phyloP scores from a whole-genome alignment of 2,113 vertebrate species.

The Pteropus alecto region DNA sequence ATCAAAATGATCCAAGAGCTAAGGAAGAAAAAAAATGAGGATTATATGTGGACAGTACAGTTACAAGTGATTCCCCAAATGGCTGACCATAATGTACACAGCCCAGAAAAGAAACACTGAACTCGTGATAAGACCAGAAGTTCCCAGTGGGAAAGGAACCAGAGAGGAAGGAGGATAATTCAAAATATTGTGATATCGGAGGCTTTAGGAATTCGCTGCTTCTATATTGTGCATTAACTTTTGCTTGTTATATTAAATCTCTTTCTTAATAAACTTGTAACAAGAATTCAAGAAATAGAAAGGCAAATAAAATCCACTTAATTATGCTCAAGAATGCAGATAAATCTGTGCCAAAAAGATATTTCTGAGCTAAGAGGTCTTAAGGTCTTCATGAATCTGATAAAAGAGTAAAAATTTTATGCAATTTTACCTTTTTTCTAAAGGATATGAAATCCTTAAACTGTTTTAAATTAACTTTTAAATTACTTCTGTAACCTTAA shows the following conservation, averaged over 20 bases:
- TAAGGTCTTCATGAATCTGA: neutral
- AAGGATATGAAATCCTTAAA: neutral
- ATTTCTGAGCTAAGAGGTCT: conserved; percentile 10
- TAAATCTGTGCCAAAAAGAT: neutral
- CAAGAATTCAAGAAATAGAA: conserved; percentile 8
- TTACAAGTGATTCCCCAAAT: neutral
- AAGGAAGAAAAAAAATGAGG: neutral
- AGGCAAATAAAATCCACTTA: neutral
- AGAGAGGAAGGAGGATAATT: neutral
- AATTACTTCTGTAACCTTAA: neutral
- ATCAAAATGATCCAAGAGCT: neutral
- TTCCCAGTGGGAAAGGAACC: neutral
- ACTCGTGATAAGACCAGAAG: neutral
- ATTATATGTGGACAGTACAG: neutral
- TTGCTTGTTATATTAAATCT: neutral
- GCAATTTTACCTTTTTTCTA: neutral
- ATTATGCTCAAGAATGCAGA: neutral
- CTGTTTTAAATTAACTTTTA: neutral
- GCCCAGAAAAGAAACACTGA: neutral
- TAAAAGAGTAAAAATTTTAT: neutral
- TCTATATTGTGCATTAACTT: neutral
- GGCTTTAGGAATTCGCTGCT: neutral
- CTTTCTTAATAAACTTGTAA: neutral
- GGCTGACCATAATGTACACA: neutral
- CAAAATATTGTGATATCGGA: neutral